Evolutionary conservation across 2,113 vertebrate genomes (phyloP).

Genomic region (Calyptomena viridis): DNA sequence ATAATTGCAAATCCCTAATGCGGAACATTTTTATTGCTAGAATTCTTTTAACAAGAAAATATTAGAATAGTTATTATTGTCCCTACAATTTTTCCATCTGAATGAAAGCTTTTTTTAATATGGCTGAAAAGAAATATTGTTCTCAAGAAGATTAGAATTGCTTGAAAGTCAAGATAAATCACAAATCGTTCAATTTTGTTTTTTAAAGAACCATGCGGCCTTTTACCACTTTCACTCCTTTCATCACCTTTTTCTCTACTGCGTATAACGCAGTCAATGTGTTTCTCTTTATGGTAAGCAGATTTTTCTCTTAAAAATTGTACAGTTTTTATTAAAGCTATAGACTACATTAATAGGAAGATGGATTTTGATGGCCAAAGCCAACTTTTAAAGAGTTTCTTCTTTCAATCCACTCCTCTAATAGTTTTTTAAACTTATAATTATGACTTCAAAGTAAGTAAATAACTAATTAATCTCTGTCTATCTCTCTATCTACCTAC

Average conservation of each 20-base stretch:
- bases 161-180: not conserved
- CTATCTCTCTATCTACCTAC: too few relatives aligned
- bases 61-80: not conserved
- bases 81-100: not conserved
- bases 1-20: fast-evolving
- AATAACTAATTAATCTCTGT: not conserved
- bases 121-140: not conserved
- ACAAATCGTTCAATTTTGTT: not conserved
- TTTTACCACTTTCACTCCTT: not conserved
- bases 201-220: not conserved
- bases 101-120: not conserved
- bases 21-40: not conserved
- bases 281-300: not conserved
- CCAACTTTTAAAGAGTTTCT: not conserved
- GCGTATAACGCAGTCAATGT: not conserved
- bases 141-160: not conserved
- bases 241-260: not conserved
- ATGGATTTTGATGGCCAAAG: not conserved
- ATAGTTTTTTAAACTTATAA: not conserved
- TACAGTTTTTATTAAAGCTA: not conserved
- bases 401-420: not conserved
- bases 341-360: not conserved
- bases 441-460: not conserved
- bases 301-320: not conserved
- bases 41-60: not conserved